Base-by-base conservation (phyloP, 2,888 invertebrate species). In the Trissonchulus latispiculum region DNA sequence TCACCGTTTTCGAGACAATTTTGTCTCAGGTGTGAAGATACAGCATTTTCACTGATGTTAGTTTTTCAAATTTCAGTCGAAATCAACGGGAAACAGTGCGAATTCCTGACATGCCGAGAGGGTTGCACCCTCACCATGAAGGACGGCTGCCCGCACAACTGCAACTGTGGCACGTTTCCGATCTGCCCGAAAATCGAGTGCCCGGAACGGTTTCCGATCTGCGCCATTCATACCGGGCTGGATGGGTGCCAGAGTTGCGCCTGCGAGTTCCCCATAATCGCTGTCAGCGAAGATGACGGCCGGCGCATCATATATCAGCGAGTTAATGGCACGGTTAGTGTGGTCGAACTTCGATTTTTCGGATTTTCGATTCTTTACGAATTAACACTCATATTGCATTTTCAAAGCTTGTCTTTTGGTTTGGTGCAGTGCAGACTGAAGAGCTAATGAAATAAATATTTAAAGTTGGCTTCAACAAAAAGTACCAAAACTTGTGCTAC, bases 231-330 rank as follows among this genome's bases (percentile, higher is more conserved):
- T 64, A 73, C 73, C 3, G 66, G 32, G 1, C 62, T 73, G 37
- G 70, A 73, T 35, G 73, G 73, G 31, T 73, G 73, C 61, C 73
- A 73, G 36, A 61, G 67, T 29, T 73, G 73, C 35, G 73, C 69
- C 61, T 73, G 73, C 73, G 29, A 48, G 36, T 61, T 37, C 3
- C 73, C 73, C 59, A 37, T 72, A 15, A 33, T 15, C 36, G 61
- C 61, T 29, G 29, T 62, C 8, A n/a, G 33, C 2, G 33, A 66
- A 32, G 36, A 72, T 23, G 36, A 67, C 18, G 59, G 70, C 8
- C 66, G 66, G 8, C 8, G 66, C 18, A 15, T 64, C 8, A n/a
- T 15, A 32, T 64, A 64, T 64, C 15, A 15, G 8, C 66, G 66
- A 8, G 35, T 64, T 28, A n/a, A n/a, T n/a, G n/a, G n/a, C n/a